Percentiles rank a stretch among this genome's conserved stretches.
Evolutionary conservation across 1,140 invertebrate species (phyloP).

Genomic region (Sitodiplosis mosellana): DNA sequence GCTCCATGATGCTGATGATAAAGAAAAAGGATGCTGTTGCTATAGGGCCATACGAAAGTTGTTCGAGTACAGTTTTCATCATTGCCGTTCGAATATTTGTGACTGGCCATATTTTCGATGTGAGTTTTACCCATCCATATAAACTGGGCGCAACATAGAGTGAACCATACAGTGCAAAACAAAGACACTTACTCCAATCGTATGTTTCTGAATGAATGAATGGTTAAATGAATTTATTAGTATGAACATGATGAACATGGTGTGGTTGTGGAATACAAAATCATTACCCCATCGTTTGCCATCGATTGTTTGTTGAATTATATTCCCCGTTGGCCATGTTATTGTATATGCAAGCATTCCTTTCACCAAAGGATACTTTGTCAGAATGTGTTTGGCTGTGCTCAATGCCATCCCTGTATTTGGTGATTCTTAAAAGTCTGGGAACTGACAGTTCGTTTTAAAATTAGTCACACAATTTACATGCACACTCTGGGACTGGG

Average conservation of each 20-base stretch:
- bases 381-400: conserved; percentile 14
- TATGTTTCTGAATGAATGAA: conserved; percentile 21
- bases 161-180: conserved; percentile 48
- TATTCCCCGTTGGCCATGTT: conserved; percentile 48
- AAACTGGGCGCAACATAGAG: conserved; percentile 52
- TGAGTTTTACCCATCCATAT: conserved; percentile 46
- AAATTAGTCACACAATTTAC: neutral
- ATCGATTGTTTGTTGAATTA: conserved; percentile 39
- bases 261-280: neutral
- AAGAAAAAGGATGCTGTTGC: conserved; percentile 66
- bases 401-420: conserved; percentile 5
- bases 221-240: neutral
- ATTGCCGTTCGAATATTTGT: conserved; percentile 39
- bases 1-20: conserved; percentile 58
- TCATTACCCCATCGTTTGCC: conserved; percentile 19
- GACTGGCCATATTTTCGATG: conserved; percentile 41
- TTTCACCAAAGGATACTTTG: conserved; percentile 26
- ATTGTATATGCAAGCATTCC: conserved; percentile 60
- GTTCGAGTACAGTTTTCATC: conserved; percentile 55
- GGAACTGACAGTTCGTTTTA: too few relatives aligned
- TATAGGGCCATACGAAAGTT: conserved; percentile 60
- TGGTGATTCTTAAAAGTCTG: too few relatives aligned
- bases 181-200: conserved; percentile 33
- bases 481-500: neutral
- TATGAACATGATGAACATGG: neutral